Percentiles rank a stretch among this genome's conserved stretches.
Conservation (phyloP, 2,888 invertebrate species). For the Calliopum simillimum region DNA sequence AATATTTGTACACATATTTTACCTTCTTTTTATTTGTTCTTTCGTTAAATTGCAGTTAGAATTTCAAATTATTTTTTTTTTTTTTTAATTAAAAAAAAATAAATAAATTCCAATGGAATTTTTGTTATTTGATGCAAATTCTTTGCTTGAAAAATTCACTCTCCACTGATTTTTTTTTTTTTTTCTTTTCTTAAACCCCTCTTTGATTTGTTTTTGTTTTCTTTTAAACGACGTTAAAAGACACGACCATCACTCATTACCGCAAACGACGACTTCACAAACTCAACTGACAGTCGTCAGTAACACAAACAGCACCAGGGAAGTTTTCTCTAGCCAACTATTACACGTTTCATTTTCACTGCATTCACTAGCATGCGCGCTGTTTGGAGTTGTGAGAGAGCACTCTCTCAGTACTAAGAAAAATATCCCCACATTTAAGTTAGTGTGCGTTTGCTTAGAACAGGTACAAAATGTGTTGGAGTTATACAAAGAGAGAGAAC, state of each 20-base stretch:
- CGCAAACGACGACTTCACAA: constrained; percentile 15
- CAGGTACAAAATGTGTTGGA: constrained; percentile 13
- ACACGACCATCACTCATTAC: neutral
- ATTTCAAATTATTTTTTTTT: neutral
- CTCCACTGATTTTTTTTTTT: neutral
- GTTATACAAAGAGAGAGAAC: too few species aligned
- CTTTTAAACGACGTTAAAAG: neutral
- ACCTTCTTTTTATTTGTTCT: neutral
- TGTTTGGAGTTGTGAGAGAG: neutral
- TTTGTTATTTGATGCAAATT: neutral
- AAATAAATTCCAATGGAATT: constrained; percentile 4
- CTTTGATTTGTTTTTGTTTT: too few species aligned
- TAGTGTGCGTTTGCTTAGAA: neutral
- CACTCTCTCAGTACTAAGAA: too few species aligned
- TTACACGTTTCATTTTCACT: neutral
- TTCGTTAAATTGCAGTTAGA: constrained; percentile 4
- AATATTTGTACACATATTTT: neutral
- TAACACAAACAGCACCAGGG: constrained; percentile 15
- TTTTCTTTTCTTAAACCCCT: neutral
- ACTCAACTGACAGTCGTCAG: constrained; percentile 26
- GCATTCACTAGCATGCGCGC: constrained; percentile 12
- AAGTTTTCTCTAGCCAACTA: constrained; percentile 16
- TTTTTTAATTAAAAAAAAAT: neutral
- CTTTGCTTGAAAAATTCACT: neutral
- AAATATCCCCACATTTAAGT: neutral